Conservation (phyloP, 2,797 vertebrate genomes). For the Bufotes viridis region DNA sequence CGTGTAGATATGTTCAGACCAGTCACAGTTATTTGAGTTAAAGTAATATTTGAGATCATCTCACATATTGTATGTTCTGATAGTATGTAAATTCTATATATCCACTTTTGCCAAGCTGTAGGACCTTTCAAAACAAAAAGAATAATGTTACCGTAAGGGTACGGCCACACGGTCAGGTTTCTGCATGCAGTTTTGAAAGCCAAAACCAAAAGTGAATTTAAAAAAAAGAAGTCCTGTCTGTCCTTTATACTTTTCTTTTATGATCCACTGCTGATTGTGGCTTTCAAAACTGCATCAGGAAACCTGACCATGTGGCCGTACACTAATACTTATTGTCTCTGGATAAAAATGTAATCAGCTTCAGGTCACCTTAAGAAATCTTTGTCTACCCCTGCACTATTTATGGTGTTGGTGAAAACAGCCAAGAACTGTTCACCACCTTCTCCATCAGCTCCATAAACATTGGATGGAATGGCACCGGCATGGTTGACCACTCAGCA, state of each 20-base stretch:
- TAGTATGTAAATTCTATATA: constrained; percentile 72
- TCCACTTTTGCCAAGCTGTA: constrained; percentile 80
- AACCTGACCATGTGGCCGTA: constrained; percentile 10
- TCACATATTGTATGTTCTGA: constrained; percentile 56
- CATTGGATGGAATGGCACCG: too few species aligned
- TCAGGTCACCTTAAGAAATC: background rate
- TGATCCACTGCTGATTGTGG: too few species aligned
- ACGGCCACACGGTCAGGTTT: too few species aligned
- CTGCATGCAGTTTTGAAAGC: too few species aligned
- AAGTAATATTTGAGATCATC: constrained; percentile 66
- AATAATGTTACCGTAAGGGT: too few species aligned
- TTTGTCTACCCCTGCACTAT: background rate
- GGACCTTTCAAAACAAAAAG: constrained; percentile 68
- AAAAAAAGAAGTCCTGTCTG: too few species aligned
- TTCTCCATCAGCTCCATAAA: too few species aligned
- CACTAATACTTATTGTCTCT: background rate
- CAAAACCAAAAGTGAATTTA: too few species aligned
- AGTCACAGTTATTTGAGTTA: constrained; percentile 65
- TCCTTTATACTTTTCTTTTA: too few species aligned
- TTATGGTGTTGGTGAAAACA: too few species aligned
- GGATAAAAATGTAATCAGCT: background rate
- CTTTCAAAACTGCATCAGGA: background rate
- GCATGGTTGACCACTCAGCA: too few species aligned
- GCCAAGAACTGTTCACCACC: too few species aligned
- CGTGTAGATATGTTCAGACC: constrained; percentile 65